Base-by-base conservation (phyloP, 53 echinoderm and acorn worm genomes). In the Apostichopus leukothele region DNA sequence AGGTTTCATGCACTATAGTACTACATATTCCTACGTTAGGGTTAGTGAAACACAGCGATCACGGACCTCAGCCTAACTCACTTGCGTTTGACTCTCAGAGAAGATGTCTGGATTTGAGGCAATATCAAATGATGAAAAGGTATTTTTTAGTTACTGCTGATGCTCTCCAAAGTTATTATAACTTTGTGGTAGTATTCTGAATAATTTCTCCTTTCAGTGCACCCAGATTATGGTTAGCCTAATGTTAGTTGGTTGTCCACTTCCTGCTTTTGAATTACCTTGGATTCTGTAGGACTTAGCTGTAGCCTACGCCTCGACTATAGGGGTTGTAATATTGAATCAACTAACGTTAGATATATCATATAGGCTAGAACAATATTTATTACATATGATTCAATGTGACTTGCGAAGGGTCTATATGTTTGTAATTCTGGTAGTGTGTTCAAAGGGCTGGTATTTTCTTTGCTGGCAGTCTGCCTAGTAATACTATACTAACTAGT, bases 121-220 rank as follows among this genome's bases (percentile, higher is more conserved):
- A 68, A 94, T 96, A 87, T 94, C 96, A 78, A 84, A 96, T 22
- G 90, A 88, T 57, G 96, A 96, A 77, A 96, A 94, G 93, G 96
- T 96, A 91, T 67, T 80, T 4, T 51, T 5, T 10, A 57, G 57
- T 57, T 57, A 10, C 57, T 57, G 7, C 10, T 57, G 57, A 57
- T 57, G 57, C 10, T 10, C 57, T 57, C 7, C 10, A 57, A 57
- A 1, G 7, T 57, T 7, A 9, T 57, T 57, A 9, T 10, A 7
- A 57, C 10, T 57, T 57, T 57, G 57, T 7, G 10, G 57, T 57
- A 57, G 7, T 57, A 1, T 57, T 7, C 10, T 10, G 10, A 57
- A 57, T 57, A 9, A 57, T 57, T 9, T 57, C 57, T 57, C 7
- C 7, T 57, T 57, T 18, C 71, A 19, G 6, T 19, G 71, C 20